Evolutionary conservation across 2,888 invertebrate species (phyloP).

Genomic region (Coelinius sp.): DNA sequence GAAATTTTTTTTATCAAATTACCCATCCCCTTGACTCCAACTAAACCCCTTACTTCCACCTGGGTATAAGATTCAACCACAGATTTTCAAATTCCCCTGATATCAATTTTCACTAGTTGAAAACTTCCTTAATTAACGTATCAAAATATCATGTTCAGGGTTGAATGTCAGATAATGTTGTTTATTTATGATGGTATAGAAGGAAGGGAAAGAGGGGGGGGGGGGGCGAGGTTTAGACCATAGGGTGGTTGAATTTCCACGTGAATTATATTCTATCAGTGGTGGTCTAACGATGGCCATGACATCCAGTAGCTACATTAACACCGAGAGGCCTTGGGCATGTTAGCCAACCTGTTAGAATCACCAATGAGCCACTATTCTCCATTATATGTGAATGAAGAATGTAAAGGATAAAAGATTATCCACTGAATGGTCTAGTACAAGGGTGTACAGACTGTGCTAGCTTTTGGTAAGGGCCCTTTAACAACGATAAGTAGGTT

Average conservation of each 20-base stretch:
- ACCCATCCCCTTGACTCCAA: neutral
- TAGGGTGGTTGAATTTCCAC: constrained; percentile 22
- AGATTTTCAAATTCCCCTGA: neutral
- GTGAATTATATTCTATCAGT: neutral
- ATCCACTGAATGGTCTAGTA: neutral
- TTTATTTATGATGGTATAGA: constrained; percentile 31
- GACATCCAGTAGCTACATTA: constrained; percentile 15
- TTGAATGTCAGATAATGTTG: constrained; percentile 37
- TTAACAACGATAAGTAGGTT: constrained; percentile 35
- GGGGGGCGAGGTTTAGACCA: constrained; percentile 19
- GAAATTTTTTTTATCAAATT: neutral
- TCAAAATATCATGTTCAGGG: constrained; percentile 23
- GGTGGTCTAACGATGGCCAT: constrained; percentile 33
- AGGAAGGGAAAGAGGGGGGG: constrained; percentile 26
- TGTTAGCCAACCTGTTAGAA: neutral
- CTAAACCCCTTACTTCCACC: neutral
- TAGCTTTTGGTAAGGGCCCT: constrained; percentile 29
- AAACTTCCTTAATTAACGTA: constrained; percentile 9
- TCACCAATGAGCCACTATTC: too few relatives aligned
- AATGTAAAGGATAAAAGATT: neutral
- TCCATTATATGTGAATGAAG: neutral
- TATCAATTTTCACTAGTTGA: constrained; percentile 6
- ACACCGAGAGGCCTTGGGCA: constrained; percentile 15
- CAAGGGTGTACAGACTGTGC: neutral
- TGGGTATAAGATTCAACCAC: neutral